These are phyloP conservation scores for Grallaria varia DNA, from an alignment of 2,113 vertebrate species.

Conservation along the genomic window DNA sequence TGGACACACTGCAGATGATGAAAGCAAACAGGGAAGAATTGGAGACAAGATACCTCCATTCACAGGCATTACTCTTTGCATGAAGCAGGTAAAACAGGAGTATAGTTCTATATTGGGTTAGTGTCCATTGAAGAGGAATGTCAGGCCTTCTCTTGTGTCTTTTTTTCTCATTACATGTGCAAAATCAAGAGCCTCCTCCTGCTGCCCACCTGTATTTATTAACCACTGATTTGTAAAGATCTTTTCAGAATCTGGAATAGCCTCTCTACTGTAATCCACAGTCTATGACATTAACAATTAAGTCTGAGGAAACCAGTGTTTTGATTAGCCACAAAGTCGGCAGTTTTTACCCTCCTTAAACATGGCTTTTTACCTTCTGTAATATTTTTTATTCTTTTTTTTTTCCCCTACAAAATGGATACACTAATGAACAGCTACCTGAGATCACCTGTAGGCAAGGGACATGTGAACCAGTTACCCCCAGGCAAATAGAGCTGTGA, in stretches of 20 bases:
- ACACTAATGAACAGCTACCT: not conserved
- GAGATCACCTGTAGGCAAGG: not conserved
- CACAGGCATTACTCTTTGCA: not conserved
- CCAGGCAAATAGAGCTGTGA: not conserved
- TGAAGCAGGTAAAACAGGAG: not conserved
- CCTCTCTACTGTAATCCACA: not conserved
- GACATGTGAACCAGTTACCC: not conserved
- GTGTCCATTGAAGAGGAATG: not conserved
- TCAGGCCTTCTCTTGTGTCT: not conserved
- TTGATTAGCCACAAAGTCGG: not conserved
- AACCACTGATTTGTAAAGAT: not conserved
- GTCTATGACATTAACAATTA: not conserved
- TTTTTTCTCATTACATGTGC: not conserved
- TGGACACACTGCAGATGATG: fast-evolving
- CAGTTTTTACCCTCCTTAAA: not conserved
- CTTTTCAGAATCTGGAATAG: not conserved
- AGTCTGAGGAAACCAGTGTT: not conserved
- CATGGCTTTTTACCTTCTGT: not conserved
- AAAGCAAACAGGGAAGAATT: not conserved
- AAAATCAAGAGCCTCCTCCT: not conserved
- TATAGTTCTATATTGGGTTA: not conserved
- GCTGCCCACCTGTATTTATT: not conserved
- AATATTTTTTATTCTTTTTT: not conserved
- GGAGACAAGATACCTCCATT: not conserved
- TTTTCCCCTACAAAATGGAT: fast-evolving